Evolutionary conservation across 1,140 invertebrate genomes (phyloP), one percentile per base, ranked within the genome.

Genomic region (Branchinecta lynchi): DNA sequence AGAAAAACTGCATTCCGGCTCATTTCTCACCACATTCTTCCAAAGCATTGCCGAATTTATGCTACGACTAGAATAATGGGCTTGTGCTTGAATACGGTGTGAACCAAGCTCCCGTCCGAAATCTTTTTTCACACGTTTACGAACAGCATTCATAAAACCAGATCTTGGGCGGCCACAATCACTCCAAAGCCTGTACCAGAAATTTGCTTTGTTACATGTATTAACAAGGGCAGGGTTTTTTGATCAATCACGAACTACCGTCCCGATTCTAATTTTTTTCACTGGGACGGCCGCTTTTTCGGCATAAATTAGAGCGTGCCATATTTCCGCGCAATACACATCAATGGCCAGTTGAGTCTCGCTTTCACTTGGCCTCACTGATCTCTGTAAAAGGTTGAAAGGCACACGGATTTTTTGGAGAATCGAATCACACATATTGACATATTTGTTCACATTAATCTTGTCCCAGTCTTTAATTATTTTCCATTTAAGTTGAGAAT

Each of bases 281-380:
- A 60, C 17, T 2, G 51, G 51, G 51, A 60, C 51, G 17, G 51
- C 51, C 17, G 51, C 51, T 60, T 60, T 60, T 60, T 60, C 51
- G 17, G 6, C 51, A 60, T 3, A 15, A 60, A 60, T 60, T 15
- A 60, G 17, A 60, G 51, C 51, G 17, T 60, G 51, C 2, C 51
- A 2, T 60, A 60, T 60, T 60, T 60, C 51, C 51, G 17, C 17
- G 51, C 51, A 60, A 60, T 60, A 6, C 51, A 60, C 6, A 60
- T 60, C 6, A 60, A 60, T 60, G 51, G 51, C 51, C 17, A 60
- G 51, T 60, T 60, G 51, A 20, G 51, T 60, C 51, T 60, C 51
- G 6, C 51, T 60, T 60, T 60, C 17, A 6, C 17, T 60, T 12
- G 51, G 51, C 51, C 6, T 60, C 51, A 60, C 2, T 60, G 51